A percentile compares a stretch with the other conserved stretches of the same genome.
Evolutionary conservation across 2,797 vertebrate species (phyloP).

Genomic region (Gallinago solitaria): DNA sequence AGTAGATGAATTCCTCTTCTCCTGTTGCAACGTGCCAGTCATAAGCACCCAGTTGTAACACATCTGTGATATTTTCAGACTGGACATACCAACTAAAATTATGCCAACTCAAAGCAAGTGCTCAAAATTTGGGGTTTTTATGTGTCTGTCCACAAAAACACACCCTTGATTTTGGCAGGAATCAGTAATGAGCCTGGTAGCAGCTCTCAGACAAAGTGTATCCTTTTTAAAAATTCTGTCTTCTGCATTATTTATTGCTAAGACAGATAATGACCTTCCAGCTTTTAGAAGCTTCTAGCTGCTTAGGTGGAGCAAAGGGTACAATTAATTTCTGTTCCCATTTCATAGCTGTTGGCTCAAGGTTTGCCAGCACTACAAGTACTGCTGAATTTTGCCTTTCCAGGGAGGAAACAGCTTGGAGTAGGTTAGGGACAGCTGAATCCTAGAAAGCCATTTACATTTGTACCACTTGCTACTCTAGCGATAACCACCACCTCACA

Average conservation of each 20-base stretch:
- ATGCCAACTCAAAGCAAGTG: background rate
- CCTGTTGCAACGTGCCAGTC: background rate
- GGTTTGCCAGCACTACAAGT: background rate
- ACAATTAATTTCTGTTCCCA: background rate
- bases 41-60: background rate
- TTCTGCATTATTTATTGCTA: conserved; percentile 4
- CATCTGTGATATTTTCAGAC: background rate
- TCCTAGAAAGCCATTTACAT: background rate
- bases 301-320: background rate
- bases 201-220: background rate
- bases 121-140: background rate
- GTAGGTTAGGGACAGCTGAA: background rate
- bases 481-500: accelerated
- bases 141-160: background rate
- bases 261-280: background rate
- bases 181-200: background rate
- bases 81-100: background rate
- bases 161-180: background rate
- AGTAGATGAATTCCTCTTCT: background rate
- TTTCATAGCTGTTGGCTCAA: background rate
- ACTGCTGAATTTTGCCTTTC: background rate
- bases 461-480: background rate
- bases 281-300: background rate
- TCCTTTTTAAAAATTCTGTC: background rate
- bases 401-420: background rate